Percentiles rank a stretch among this genome's conserved stretches.
Evolutionary conservation across 2,888 invertebrate genomes (phyloP).

Genomic region (Poecilus cupreus): DNA sequence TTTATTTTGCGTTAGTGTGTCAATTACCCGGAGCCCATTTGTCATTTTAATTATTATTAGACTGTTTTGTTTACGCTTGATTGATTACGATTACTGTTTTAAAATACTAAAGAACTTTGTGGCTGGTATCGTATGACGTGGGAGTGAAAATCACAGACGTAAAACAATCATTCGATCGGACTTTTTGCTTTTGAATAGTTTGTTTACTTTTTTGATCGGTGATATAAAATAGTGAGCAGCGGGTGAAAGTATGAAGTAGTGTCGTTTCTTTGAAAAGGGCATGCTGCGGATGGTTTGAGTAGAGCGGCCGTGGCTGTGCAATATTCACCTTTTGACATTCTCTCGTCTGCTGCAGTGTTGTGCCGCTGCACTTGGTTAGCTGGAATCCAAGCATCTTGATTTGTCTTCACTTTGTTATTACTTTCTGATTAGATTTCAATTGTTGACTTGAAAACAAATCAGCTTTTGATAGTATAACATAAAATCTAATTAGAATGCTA

Average conservation of each 20-base stretch:
- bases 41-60: conserved; percentile 35
- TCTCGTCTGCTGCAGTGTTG: no score
- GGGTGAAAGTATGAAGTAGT: conserved; percentile 55
- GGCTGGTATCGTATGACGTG: background rate
- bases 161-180: conserved; percentile 11
- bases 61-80: conserved; percentile 41
- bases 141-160: conserved; percentile 3
- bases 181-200: conserved; percentile 14
- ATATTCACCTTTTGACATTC: no score
- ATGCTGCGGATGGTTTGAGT: conserved; percentile 29
- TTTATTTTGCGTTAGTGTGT: conserved; percentile 5
- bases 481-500: background rate
- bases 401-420: background rate
- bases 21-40: conserved; percentile 21
- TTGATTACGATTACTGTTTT: conserved; percentile 39
- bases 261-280: conserved; percentile 46
- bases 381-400: background rate
- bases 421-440: background rate
- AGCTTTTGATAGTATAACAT: background rate
- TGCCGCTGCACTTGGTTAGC: conserved; percentile 38
- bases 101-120: conserved; percentile 10
- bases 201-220: conserved; percentile 7
- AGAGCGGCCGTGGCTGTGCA: background rate
- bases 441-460: background rate
- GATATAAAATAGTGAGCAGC: background rate